Base-by-base conservation (phyloP, 2,797 vertebrate genomes). In the Myotis findleyi region DNA sequence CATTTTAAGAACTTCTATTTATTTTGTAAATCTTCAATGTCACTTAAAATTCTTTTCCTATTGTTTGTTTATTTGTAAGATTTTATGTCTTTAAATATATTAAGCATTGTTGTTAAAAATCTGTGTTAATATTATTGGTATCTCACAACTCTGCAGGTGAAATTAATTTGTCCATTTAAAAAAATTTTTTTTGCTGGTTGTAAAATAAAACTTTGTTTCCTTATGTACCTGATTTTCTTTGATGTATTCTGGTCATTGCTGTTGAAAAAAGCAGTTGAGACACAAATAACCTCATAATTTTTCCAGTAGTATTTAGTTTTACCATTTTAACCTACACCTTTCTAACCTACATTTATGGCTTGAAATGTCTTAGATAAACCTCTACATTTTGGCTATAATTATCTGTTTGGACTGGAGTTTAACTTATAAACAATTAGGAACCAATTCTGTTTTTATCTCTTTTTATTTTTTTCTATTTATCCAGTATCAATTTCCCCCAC, bases 141-240 rank as follows among this genome's bases (percentile, higher is more conserved):
- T 53, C 89, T 41, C 6, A 93, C 27, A 72, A 85, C 41, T 75
- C 12, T 62, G 23, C 64, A 75, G 23, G 1, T 13, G 13, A 55
- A 16, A 51, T 64, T 87, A 25, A 49, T 66, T 64, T 87, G 49
- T 55, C 21, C 47, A 2, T 41, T 80, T 47, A 47, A 47, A 47
- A 6, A 11, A 6, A 6, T 76, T 89, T n/a, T n/a, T n/a, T n/a
- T n/a, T 89, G 4, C 17, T 76, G 21, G 7, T 41, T 82, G 57
- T 75, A n/a, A 83, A 92, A 72, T 36, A 73, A 36, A 95, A 81
- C 69, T 36, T 73, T 86, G 18, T 82, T 86, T 76, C 25, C 18
- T 69, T 77, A 8, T 66, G 14, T 64, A 33, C 66, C 23, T 57
- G 55, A 53, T 82, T 90, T 75, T 53, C 57, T 85, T n/a, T 80